phyloP scores from a whole-genome alignment of 2,113 vertebrate species.

The Gallinago undulata region DNA sequence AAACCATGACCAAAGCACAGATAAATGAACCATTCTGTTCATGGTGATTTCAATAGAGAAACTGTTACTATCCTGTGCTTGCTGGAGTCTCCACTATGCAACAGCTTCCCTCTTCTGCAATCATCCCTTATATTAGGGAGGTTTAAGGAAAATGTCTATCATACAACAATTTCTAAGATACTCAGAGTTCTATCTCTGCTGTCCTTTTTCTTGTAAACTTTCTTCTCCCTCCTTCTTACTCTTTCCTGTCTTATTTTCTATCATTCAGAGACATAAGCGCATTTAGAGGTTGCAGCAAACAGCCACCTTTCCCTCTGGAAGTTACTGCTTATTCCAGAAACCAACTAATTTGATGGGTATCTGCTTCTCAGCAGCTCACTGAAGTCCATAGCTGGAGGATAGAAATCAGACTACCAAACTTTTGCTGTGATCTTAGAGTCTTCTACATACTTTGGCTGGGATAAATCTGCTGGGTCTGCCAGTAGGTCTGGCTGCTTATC shows the following conservation, averaged over 20 bases:
- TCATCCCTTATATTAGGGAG: background rate
- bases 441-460: background rate
- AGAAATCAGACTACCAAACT: background rate
- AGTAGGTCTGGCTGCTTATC: background rate
- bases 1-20: background rate
- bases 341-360: background rate
- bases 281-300: background rate
- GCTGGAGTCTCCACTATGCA: background rate
- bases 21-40: background rate
- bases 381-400: background rate
- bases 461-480: background rate
- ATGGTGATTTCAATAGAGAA: background rate
- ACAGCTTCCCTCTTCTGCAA: background rate
- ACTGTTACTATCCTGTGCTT: background rate
- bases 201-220: background rate
- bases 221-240: background rate
- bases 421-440: background rate
- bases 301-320: background rate
- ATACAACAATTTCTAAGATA: background rate
- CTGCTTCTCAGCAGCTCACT: background rate
- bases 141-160: background rate
- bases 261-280: background rate
- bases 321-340: background rate
- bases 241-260: background rate
- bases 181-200: background rate